phyloP scores from a whole-genome alignment of 2,797 vertebrate genomes.

The Cichlasoma orientale region DNA sequence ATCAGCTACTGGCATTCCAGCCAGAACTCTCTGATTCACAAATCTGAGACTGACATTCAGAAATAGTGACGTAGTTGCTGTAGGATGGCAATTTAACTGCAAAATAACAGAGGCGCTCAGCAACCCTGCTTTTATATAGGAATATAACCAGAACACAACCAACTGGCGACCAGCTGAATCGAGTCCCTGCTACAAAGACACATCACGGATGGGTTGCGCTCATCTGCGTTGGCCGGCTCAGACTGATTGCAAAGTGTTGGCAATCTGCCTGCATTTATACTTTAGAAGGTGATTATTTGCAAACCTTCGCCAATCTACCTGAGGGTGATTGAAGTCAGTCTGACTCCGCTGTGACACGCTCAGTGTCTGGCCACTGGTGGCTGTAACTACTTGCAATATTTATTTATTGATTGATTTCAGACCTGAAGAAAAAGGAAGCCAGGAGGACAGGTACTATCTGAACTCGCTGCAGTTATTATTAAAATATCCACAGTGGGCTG shows the following conservation, averaged over 20 bases:
- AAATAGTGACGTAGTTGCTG: not conserved
- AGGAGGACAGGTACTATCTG: no score
- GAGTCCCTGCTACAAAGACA: not conserved
- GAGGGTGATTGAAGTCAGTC: not conserved
- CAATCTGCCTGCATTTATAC: no score
- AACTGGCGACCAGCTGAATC: not conserved
- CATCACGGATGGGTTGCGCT: not conserved
- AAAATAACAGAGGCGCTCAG: rapidly evolving
- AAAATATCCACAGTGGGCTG: rapidly evolving
- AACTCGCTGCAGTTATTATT: no score
- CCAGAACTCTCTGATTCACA: not conserved
- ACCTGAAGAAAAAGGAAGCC: no score
- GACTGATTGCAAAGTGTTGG: not conserved
- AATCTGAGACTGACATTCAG: not conserved
- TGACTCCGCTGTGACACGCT: no score
- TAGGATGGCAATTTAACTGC: not conserved
- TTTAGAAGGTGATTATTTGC: no score
- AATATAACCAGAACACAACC: not conserved
- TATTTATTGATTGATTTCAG: no score
- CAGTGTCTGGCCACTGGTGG: not conserved
- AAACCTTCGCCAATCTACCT: no score
- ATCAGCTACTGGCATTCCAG: not conserved
- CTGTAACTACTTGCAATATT: no score
- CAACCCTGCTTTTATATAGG: not conserved
- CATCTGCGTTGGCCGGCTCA: not conserved